phyloP scores from a whole-genome alignment of 2,888 invertebrate genomes.

The Hypsopygia costalis region DNA sequence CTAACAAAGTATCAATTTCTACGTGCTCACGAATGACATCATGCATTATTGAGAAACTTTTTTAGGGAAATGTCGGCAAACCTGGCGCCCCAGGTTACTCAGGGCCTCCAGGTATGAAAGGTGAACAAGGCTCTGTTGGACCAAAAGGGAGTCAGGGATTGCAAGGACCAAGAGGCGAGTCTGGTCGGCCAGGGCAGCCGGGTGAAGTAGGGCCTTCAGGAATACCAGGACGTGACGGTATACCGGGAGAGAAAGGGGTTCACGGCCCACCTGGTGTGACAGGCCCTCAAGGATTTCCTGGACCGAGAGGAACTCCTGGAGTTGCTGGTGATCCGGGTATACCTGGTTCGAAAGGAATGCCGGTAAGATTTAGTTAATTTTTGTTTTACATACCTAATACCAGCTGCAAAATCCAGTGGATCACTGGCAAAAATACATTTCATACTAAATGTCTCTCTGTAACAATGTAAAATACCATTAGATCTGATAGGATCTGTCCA shows the following conservation, averaged over 20 bases:
- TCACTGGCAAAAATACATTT: too few relatives aligned
- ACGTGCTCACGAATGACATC: too few relatives aligned
- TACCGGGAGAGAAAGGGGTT: conserved; percentile 90
- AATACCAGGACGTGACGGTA: conserved; percentile 88
- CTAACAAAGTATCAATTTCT: too few relatives aligned
- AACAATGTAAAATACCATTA: too few relatives aligned
- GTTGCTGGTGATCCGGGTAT: conserved; percentile 86
- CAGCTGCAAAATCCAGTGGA: too few relatives aligned
- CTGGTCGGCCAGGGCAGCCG: conserved; percentile 88
- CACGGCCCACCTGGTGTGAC: conserved; percentile 85
- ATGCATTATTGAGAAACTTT: too few relatives aligned
- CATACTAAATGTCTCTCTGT: too few relatives aligned
- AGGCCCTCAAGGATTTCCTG: conserved; percentile 91
- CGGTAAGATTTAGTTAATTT: conserved; percentile 61
- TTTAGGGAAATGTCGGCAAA: conserved; percentile 89
- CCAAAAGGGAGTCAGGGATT: conserved; percentile 91
- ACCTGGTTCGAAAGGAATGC: conserved; percentile 87
- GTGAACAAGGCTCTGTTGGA: conserved; percentile 87
- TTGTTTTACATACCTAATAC: too few relatives aligned
- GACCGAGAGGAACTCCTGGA: conserved; percentile 89
- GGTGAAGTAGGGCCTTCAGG: conserved; percentile 89
- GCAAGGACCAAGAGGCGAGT: conserved; percentile 90
- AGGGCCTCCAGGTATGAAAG: conserved; percentile 89
- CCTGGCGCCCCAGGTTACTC: conserved; percentile 92
- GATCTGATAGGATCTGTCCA: too few relatives aligned